These are phyloP conservation scores for Spheniscus humboldti DNA, from an alignment of 2,797 vertebrate genomes.

Conservation along the genomic window DNA sequence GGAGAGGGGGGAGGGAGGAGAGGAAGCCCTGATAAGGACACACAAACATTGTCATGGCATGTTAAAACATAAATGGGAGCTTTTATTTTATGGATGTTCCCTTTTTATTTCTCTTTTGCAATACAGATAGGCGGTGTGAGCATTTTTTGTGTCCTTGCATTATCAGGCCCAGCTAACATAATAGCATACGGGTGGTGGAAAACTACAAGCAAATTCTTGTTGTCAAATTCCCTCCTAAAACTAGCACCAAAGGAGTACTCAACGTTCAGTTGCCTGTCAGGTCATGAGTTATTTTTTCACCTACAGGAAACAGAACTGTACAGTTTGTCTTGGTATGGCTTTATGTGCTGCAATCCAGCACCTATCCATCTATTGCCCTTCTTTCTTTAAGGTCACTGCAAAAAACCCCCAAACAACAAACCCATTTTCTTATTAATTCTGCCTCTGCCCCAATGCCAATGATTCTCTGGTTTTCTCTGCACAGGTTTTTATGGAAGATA, in stretches of 20 bases:
- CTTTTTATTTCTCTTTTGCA: slow-evolving; percentile 63
- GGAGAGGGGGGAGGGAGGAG: not conserved
- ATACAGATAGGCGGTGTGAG: not conserved
- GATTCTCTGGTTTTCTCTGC: not conserved
- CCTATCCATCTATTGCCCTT: slow-evolving; percentile 50
- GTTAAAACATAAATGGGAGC: slow-evolving; percentile 61
- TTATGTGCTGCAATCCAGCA: slow-evolving; percentile 52
- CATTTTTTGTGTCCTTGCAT: slow-evolving; percentile 9
- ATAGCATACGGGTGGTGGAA: slow-evolving; percentile 32
- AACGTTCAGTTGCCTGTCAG: slow-evolving; percentile 58
- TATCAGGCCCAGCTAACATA: slow-evolving; percentile 42
- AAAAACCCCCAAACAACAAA: not conserved
- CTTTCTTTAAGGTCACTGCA: slow-evolving; percentile 43
- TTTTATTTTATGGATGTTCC: slow-evolving; percentile 66
- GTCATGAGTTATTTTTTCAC: slow-evolving; percentile 63
- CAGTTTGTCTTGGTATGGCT: slow-evolving; percentile 58
- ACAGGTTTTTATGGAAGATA: not conserved
- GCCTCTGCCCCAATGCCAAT: not conserved
- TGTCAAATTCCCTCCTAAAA: slow-evolving; percentile 68
- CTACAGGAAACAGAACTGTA: slow-evolving; percentile 64
- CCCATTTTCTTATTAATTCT: not conserved
- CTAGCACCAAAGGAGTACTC: slow-evolving; percentile 64
- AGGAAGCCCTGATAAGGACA: slow-evolving; percentile 50
- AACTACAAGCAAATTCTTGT: slow-evolving; percentile 68
- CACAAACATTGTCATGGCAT: slow-evolving; percentile 56